Conservation (phyloP, 2,888 invertebrate genomes). For the Pachymerium ferrugineum region DNA sequence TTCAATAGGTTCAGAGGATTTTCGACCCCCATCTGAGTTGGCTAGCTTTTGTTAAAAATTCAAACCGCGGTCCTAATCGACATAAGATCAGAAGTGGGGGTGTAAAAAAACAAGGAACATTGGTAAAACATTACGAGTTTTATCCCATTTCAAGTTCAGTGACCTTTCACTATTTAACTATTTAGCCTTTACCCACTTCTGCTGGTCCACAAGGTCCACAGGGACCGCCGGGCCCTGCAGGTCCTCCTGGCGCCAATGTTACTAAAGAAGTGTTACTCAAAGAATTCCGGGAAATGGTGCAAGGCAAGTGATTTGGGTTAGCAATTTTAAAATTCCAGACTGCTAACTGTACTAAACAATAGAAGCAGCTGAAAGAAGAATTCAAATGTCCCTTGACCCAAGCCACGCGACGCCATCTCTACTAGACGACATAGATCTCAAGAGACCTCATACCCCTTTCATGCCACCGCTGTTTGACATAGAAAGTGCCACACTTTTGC, state of each 20-base stretch:
- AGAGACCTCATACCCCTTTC: conserved; percentile 17
- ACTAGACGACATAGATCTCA: not conserved
- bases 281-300: conserved; percentile 43
- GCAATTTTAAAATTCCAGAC: not conserved
- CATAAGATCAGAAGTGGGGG: conserved; percentile 33
- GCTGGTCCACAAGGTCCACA: conserved; percentile 43
- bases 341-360: conserved; percentile 33
- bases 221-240: conserved; percentile 45
- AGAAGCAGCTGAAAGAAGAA: conserved; percentile 42
- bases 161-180: not conserved
- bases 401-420: not conserved
- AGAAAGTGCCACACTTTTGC: conserved; percentile 40
- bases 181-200: conserved; percentile 35
- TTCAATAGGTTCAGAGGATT: conserved; percentile 31
- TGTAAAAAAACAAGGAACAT: conserved; percentile 30
- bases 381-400: conserved; percentile 39
- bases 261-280: conserved; percentile 44
- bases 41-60: conserved; percentile 34
- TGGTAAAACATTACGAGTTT: not conserved
- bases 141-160: not conserved
- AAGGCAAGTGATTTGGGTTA: conserved; percentile 40
- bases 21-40: conserved; percentile 33
- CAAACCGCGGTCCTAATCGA: conserved; percentile 30
- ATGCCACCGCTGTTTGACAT: conserved; percentile 38
- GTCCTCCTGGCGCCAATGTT: conserved; percentile 44